Conservation (phyloP, 2,113 vertebrate species). For the Silurus asotus region DNA sequence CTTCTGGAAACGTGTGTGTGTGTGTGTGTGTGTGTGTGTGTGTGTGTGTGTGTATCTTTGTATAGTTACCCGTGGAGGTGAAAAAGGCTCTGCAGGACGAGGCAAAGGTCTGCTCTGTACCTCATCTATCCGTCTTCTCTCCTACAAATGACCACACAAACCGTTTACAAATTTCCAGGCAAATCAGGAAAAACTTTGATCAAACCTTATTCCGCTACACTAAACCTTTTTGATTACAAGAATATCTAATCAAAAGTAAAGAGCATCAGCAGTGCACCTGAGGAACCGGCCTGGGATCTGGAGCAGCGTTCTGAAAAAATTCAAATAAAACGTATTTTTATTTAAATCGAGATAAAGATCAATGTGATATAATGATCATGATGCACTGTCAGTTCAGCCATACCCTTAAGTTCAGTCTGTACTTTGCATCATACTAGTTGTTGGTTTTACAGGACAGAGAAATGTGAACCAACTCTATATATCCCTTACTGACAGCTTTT, state of each 20-base stretch:
- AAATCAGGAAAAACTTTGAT: not conserved
- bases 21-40: not conserved
- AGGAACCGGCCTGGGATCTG: conserved; percentile 3
- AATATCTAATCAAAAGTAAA: not conserved
- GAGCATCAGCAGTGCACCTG: not conserved
- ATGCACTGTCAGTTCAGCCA: not conserved
- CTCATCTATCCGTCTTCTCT: conserved; percentile 1
- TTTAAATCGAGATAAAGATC: not conserved
- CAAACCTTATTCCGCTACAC: not conserved
- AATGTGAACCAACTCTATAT: not conserved
- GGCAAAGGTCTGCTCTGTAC: not conserved
- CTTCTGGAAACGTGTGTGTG: not conserved
- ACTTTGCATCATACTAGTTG: not conserved
- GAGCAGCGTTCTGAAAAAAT: not conserved
- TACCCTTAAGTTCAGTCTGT: not conserved
- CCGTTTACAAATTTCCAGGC: not conserved
- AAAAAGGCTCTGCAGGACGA: conserved; percentile 3
- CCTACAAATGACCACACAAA: conserved; percentile 7
- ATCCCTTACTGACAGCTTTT: not conserved
- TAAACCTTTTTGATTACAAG: not conserved
- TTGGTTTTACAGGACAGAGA: not conserved
- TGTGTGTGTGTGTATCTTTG: conserved; percentile 11
- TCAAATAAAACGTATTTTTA: not conserved
- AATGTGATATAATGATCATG: not conserved
- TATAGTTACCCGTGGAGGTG: conserved; percentile 38